Conservation (phyloP, 2,888 invertebrate species). For the Eupithecia inturbata region DNA sequence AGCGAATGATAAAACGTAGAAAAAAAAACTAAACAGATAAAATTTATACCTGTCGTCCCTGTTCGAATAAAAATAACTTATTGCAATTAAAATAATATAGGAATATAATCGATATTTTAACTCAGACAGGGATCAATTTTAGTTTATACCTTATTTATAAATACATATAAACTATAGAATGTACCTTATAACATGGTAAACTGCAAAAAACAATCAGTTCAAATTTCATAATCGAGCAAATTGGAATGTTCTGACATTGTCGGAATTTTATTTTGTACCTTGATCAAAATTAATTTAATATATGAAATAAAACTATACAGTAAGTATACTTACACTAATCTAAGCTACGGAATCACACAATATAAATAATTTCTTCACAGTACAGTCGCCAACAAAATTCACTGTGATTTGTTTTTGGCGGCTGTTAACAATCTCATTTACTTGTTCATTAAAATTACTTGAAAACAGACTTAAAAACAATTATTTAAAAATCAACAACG, state of each 20-base stretch:
- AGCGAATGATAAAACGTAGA: slow-evolving; percentile 59
- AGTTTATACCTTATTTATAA: slow-evolving; percentile 49
- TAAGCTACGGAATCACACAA: slow-evolving; percentile 78
- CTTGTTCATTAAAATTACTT: slow-evolving; percentile 63
- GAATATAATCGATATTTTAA: slow-evolving; percentile 41
- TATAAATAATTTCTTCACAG: slow-evolving; percentile 80
- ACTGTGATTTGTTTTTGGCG: slow-evolving; percentile 13
- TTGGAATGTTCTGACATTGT: slow-evolving; percentile 31
- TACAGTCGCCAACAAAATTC: slow-evolving; percentile 47
- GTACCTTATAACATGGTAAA: slow-evolving; percentile 36
- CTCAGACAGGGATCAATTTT: slow-evolving; percentile 54
- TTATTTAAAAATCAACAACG: slow-evolving; percentile 76
- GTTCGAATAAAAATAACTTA: slow-evolving; percentile 50
- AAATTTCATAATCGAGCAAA: slow-evolving; percentile 16
- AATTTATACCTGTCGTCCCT: slow-evolving; percentile 63
- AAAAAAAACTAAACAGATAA: slow-evolving; percentile 57
- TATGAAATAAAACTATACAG: slow-evolving; percentile 71
- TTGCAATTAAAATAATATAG: slow-evolving; percentile 41
- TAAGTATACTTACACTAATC: slow-evolving; percentile 63
- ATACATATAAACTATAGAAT: slow-evolving; percentile 45
- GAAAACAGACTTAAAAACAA: slow-evolving; percentile 75
- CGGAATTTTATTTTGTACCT: slow-evolving; percentile 37
- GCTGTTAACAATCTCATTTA: slow-evolving; percentile 73
- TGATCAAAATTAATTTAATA: slow-evolving; percentile 33
- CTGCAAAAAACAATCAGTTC: slow-evolving; percentile 4